phyloP scores from a whole-genome alignment of 2,113 vertebrate genomes.

The Siniperca knerii region DNA sequence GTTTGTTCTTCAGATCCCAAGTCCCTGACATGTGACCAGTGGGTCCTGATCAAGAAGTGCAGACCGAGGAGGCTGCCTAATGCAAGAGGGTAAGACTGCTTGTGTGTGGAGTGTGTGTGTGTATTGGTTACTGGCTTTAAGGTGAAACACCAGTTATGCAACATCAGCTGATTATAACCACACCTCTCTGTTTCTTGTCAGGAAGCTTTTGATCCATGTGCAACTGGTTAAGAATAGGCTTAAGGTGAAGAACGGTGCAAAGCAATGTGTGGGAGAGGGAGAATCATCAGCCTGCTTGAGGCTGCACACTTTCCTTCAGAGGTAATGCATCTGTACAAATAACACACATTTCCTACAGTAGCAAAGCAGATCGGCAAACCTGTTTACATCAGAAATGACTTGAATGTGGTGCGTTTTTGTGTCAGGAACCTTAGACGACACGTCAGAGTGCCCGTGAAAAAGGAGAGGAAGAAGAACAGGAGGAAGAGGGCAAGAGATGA shows the following conservation, averaged over 20 bases:
- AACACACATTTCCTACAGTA: background rate
- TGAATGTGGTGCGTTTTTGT: background rate
- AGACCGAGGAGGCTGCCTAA: conserved; percentile 4
- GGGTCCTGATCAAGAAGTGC: conserved; percentile 73
- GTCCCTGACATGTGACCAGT: conserved; percentile 79
- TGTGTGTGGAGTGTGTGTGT: background rate
- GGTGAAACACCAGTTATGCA: background rate
- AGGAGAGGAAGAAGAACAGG: conserved; percentile 32
- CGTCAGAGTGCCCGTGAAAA: background rate
- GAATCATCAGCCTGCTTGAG: conserved; percentile 46
- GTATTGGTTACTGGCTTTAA: background rate
- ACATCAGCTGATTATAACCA: background rate
- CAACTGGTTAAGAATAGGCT: conserved; percentile 6
- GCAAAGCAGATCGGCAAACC: background rate
- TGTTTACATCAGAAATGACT: background rate
- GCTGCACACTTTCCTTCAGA: conserved; percentile 59
- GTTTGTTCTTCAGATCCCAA: conserved; percentile 65
- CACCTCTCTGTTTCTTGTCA: conserved; percentile 36
- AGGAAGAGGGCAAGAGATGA: conserved; percentile 41
- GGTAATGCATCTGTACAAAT: conserved; percentile 39
- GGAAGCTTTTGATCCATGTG: conserved; percentile 35
- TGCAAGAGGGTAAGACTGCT: conserved; percentile 31
- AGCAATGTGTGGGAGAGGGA: background rate
- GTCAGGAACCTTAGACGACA: conserved; percentile 60
- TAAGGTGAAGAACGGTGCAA: background rate